Percentiles rank a stretch among this genome's conserved stretches.
Conservation (phyloP, 2,797 vertebrate genomes). For the Phoeniculus purpureus region DNA sequence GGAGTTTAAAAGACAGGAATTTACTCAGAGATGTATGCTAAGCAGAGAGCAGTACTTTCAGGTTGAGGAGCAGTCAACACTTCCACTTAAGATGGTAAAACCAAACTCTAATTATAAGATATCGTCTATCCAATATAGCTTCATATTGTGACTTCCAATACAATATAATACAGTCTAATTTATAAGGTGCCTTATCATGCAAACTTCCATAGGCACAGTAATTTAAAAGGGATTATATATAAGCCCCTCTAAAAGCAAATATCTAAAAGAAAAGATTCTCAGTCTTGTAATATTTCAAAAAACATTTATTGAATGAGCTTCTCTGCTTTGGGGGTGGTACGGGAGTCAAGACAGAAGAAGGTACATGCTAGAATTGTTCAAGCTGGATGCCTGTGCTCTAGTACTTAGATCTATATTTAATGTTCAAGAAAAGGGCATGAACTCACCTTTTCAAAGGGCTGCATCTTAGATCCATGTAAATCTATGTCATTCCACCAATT, state of each 20-base stretch:
- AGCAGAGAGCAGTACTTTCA: background rate
- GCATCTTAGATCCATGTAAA: background rate
- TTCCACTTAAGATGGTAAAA: conserved; percentile 9
- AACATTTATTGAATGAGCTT: conserved; percentile 2
- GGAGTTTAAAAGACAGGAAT: background rate
- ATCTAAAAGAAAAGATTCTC: conserved; percentile 25
- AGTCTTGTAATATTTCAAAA: background rate
- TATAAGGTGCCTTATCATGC: conserved; percentile 48
- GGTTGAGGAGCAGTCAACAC: background rate
- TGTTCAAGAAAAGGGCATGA: background rate
- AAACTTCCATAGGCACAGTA: conserved; percentile 56
- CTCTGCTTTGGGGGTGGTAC: background rate
- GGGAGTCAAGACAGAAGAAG: background rate
- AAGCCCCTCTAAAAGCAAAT: conserved; percentile 53
- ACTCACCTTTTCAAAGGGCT: background rate
- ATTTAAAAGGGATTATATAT: conserved; percentile 69
- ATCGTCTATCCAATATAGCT: background rate
- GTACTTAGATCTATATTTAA: background rate
- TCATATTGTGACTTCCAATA: conserved; percentile 28
- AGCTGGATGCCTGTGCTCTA: background rate
- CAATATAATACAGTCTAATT: conserved; percentile 49
- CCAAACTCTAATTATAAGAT: conserved; percentile 49
- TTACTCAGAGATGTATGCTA: background rate
- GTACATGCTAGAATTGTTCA: background rate
- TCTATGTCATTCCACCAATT: background rate